Evolutionary conservation across 1,140 invertebrate genomes (phyloP), one percentile per base, ranked within the genome.

Genomic region (Bradynema listronoti): DNA sequence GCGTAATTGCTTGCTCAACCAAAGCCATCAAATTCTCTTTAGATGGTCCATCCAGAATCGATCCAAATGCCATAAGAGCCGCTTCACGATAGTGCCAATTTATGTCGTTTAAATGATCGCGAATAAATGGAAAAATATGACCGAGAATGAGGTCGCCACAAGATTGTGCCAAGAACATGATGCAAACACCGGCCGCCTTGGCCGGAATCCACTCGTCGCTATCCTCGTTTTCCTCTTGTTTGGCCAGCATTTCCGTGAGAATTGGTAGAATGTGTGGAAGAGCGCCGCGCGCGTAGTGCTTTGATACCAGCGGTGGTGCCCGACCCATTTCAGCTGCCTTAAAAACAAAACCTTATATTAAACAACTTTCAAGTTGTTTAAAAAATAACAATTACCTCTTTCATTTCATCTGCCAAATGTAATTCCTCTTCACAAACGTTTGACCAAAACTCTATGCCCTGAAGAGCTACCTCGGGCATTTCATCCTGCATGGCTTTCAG

Each of bases 371-470:
- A 14, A 47, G 22, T 24, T 50, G 16, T n/a, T 2, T 16, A 4
- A 9, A 24, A 4, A 24, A n/a, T 30, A 50, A 50, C 5, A 50
- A 25, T 4, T 73, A 82, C 82, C 69, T 98, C 94, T 39, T 87
- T 86, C 64, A 89, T 88, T 80, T 97, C 92, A 78, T 95, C 90
- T 3, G 88, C 86, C 63, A 99, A 81, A 81, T 96, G 92, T 27
- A 96, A 89, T 83, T 99, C 95, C 81, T 97, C 94, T 81, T 99
- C 95, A 75, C 93, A 94, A 0, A 98, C 93, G 77, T 94, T 97
- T 0, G 93, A 98, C 95, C 95, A 99, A 81, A 99, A 99, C 80
- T 99, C 95, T 80, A 99, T 98, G 65, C 95, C 95, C 82, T 99
- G 95, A 39, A 99, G 82, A 27, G 91, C 87, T 43, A 99, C 87